Evolutionary conservation across 2,888 invertebrate species (phyloP), one percentile per base, ranked within the genome.

Genomic region (Acanthosepion lycidas): DNA sequence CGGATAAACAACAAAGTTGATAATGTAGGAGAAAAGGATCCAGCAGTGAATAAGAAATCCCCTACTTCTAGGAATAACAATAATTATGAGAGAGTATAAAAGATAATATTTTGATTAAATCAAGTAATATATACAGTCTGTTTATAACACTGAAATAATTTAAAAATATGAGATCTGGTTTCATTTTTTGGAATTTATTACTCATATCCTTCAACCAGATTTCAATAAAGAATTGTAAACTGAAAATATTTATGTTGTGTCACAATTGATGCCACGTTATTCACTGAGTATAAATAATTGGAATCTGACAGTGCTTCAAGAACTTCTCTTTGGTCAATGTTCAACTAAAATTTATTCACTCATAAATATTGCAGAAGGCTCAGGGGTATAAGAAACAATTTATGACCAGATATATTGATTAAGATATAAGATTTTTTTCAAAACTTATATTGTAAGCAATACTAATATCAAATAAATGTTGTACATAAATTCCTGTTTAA

Each of bases 11-110:
- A 59, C 59, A 59, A 59, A 59, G 59, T 20, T 23, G 59, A 59
- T 78, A 78, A 33, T 78, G n/a, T 12, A 78, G 78, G 78, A 78
- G 78, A 78, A 78, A 59, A 78, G 78, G n/a, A 78, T n/a, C 78
- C 78, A 78, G 78, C 78, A 33, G 78, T 78, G 78, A 78, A 78
- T 78, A n/a, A 78, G 78, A 78, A 78, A 78, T 78, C n/a, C 78
- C 15, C 78, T 78, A 78, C 78, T n/a, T 78, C 78, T 78, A 33
- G n/a, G n/a, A 78, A 59, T 59, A 20, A 59, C 23, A 23, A 59
- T 23, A 3, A 20, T 59, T 59, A 59, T 23, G 6, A 59, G 6
- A 59, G 59, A 59, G 4, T 59, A 23, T 78, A 78, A 78, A n/a
- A 28, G 6, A 78, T 9, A 78, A 12, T n/a, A 78, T 78, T 78